These are phyloP conservation scores for Neodiprion pinetum DNA, from an alignment of 1,140 invertebrate species.

Conservation along the genomic window DNA sequence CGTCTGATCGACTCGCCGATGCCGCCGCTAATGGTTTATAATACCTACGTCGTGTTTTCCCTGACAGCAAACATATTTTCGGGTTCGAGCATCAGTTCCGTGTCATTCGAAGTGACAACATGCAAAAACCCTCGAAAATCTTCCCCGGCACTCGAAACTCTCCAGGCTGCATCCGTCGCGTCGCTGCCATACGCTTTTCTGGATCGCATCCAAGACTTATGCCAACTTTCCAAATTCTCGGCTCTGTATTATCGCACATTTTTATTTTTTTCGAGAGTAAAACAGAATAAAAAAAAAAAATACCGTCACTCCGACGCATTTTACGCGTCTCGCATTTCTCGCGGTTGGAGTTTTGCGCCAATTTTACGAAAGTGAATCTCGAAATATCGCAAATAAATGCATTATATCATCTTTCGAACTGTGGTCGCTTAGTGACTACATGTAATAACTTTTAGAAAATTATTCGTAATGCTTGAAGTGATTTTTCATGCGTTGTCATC, in stretches of 20 bases:
- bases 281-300: neutral
- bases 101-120: neutral
- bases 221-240: slow-evolving; percentile 54
- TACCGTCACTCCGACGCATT: slow-evolving; percentile 23
- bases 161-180: too few species aligned
- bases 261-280: slow-evolving; percentile 37
- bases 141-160: too few species aligned
- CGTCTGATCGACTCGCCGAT: too few species aligned
- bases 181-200: slow-evolving; percentile 28
- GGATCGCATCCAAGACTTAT: slow-evolving; percentile 51
- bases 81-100: neutral
- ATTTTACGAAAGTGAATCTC: neutral
- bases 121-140: neutral
- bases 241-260: slow-evolving; percentile 47
- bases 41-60: too few species aligned
- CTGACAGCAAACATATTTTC: too few species aligned
- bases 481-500: too few species aligned
- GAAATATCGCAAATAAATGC: too few species aligned
- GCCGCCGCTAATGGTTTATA: too few species aligned
- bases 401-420: too few species aligned
- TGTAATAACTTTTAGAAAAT: too few species aligned
- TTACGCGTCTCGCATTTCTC: slow-evolving; percentile 26
- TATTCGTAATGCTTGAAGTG: too few species aligned
- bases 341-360: slow-evolving; percentile 7
- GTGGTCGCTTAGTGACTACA: too few species aligned